Percentiles rank a stretch among this genome's conserved stretches.
Evolutionary conservation across 2,888 invertebrate genomes (phyloP).

Genomic region (Eupithecia subumbrata): DNA sequence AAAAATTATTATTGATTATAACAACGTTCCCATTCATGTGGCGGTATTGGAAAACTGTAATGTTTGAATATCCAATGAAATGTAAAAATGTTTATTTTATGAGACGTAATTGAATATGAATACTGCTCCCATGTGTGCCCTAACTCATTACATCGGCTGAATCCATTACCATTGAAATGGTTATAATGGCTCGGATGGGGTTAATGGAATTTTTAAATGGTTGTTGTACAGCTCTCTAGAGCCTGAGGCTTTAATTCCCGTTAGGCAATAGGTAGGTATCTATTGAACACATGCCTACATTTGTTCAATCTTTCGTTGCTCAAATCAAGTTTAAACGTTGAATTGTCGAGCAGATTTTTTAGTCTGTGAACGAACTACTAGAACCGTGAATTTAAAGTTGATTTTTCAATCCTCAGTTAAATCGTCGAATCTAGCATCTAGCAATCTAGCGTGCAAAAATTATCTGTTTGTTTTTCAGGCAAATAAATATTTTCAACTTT

Average conservation of each 20-base stretch:
- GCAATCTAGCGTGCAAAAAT: too few relatives aligned
- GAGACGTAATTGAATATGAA: constrained; percentile 40
- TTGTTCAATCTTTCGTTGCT: background rate
- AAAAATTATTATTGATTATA: too few relatives aligned
- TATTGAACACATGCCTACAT: background rate
- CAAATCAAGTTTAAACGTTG: too few relatives aligned
- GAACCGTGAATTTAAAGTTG: too few relatives aligned
- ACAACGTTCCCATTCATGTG: background rate
- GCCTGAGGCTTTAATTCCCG: constrained; percentile 4
- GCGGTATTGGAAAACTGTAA: background rate
- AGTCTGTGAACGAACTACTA: too few relatives aligned
- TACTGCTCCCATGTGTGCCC: constrained; percentile 36
- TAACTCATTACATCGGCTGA: constrained; percentile 45
- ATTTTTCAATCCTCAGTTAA: too few relatives aligned
- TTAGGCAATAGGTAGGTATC: background rate
- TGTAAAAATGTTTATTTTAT: constrained; percentile 48
- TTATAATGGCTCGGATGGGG: constrained; percentile 22
- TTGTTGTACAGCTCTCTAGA: constrained; percentile 4
- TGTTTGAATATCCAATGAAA: background rate
- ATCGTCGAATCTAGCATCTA: too few relatives aligned
- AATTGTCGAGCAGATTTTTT: too few relatives aligned
- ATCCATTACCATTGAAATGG: constrained; percentile 32
- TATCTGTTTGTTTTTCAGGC: too few relatives aligned
- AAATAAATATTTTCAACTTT: too few relatives aligned
- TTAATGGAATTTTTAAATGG: constrained; percentile 27